Base-by-base conservation (phyloP, 2,797 vertebrate species). In the Eospalax fontanierii region DNA sequence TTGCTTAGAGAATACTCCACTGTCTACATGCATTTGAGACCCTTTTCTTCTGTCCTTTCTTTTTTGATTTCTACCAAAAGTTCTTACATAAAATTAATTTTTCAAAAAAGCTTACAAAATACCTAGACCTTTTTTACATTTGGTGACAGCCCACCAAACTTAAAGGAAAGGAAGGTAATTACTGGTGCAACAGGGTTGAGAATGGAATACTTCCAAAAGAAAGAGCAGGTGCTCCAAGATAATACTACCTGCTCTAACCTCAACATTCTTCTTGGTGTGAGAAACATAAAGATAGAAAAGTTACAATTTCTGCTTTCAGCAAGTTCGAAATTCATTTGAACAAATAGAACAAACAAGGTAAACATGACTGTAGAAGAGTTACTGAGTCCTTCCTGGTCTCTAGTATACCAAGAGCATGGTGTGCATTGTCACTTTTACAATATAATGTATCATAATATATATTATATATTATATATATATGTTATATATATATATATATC, bases 61-160 rank as follows among this genome's bases (percentile, higher is more conserved):
- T 84, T 26, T 92, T 81, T 57, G 8, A 94, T 24, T 86, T 65
- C 24, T 93, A 33, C 74, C 90, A 88, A 86, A 96, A 79, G 43
- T 73, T 91, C n/a, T 80, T 66, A 43, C 28, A 26, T 90, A 40
- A 84, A 5, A 71, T 30, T 54, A 86, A 30, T 30, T 40, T 84
- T 84, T 95, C 86, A 86, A 88, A 57, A 79, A 91, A 74, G 63
- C 11, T 3, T 96, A 73, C 5, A 66, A 90, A 54, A 93, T 50
- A 50, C 18, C 28, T 22, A 96, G 30, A 54, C 24, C 54, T 38
- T 91, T 75, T 85, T 83, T 91, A 57, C 15, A 12, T 90, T 83
- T 33, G 46, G 28, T 88, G 71, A 70, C 57, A 84, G 92, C 78
- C 19, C 30, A 76, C 22, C 9, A 89, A 80, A 90, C 19, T 78